Evolutionary conservation across 2,888 invertebrate species (phyloP).

Genomic region (Agapostemon virescens): DNA sequence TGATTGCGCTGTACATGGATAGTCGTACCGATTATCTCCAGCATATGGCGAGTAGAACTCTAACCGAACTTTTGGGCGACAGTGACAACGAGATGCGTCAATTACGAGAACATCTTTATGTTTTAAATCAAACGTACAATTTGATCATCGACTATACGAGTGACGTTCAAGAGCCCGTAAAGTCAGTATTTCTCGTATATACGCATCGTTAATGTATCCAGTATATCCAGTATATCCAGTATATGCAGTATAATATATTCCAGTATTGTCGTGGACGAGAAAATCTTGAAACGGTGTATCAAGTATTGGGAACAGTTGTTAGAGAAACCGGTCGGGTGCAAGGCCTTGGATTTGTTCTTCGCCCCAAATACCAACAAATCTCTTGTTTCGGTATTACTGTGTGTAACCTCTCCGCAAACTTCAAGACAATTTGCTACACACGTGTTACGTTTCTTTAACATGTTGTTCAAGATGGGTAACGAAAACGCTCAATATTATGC

Average conservation of each 20-base stretch:
- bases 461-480: constrained; percentile 85
- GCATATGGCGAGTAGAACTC: constrained; percentile 84
- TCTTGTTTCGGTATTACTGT: constrained; percentile 89
- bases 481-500: too few species aligned
- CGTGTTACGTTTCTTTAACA: constrained; percentile 90
- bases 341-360: constrained; percentile 92
- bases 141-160: constrained; percentile 85
- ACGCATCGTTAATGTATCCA: too few species aligned
- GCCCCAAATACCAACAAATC: constrained; percentile 85
- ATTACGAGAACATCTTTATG: constrained; percentile 84
- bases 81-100: constrained; percentile 85
- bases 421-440: constrained; percentile 87
- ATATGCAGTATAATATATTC: too few species aligned
- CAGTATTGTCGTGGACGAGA: constrained; percentile 83
- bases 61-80: constrained; percentile 85
- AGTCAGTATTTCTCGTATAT: too few species aligned
- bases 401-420: constrained; percentile 88
- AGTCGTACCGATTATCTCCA: constrained; percentile 88
- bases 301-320: constrained; percentile 93
- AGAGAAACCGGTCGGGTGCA: constrained; percentile 90
- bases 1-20: constrained; percentile 90
- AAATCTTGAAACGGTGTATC: constrained; percentile 85
- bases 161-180: constrained; percentile 73
- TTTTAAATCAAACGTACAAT: constrained; percentile 86
- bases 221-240: too few species aligned